Base-by-base conservation (phyloP, 2,888 invertebrate species). In the Malthinus seriepunctatus region DNA sequence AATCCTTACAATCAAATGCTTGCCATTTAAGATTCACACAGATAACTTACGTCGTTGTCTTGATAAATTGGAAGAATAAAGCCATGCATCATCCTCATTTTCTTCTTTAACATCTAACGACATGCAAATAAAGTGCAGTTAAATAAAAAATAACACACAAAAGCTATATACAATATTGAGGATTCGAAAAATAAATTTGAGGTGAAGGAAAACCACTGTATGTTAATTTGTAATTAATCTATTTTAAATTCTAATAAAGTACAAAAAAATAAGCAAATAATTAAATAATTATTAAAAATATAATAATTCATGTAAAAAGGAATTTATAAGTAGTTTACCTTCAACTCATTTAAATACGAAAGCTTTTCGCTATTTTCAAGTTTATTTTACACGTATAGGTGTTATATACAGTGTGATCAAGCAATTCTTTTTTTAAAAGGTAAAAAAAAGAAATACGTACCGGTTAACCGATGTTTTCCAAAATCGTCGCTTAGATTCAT, bases 391-490 rank as follows among this genome's bases (percentile, higher is more conserved):
- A 11, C 11, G 10, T 4, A 34, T 8, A 34, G 12, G 33, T 32
- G 10, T 48, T 11, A 10, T 10, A 35, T 32, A 44, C 8, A 8
- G 38, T n/a, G 4, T 10, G 42, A 51, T 32, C 8, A 51, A 60
- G 44, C 45, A 50, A 32, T 55, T 15, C 5, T 3, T 15, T 42
- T 8, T 8, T 3, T 15, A 34, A 2, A n/a, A 42, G n/a, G 14
- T 12, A 12, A 32, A 8, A 31, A 32, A 35, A 33, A 32, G 10
- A 8, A 55, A 23, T 64, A 69, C 70, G 63, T 74, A 76, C 76
- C 78, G 69, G 76, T 73, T 51, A 78, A 65, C 58, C 70, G 72
- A 58, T 76, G 76, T 47, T 74, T 71, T 64, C 74, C 73, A 66
- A 67, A 74, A 53, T 75, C 76, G 48, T 76, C 76, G 4, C 70